Evolutionary conservation across 2,797 vertebrate species (phyloP).

Genomic region (Melopsittacus undulatus): DNA sequence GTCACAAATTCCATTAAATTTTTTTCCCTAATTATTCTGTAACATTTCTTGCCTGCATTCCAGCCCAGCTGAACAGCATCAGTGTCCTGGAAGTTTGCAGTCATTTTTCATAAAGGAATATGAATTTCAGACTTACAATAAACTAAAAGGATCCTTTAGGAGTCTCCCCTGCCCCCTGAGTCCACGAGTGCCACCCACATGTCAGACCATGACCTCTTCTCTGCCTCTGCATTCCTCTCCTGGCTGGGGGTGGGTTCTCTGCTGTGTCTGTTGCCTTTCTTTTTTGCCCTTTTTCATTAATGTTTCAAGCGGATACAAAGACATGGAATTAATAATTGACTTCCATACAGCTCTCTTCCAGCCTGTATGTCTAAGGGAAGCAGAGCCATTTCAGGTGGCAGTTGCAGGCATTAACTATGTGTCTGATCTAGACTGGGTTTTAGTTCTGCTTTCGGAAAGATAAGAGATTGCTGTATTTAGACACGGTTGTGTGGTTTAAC

Average conservation of each 20-base stretch:
- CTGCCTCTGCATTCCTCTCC: slow-evolving; percentile 45
- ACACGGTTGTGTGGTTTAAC: neutral
- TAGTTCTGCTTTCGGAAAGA: neutral
- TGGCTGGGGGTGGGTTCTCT: slow-evolving; percentile 18
- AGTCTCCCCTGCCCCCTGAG: neutral
- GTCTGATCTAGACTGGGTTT: neutral
- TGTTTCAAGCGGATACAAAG: neutral
- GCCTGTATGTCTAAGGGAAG: neutral
- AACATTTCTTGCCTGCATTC: neutral
- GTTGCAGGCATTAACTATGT: neutral
- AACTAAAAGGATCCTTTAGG: slow-evolving; percentile 2
- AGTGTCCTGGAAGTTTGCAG: neutral
- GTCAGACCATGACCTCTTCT: slow-evolving; percentile 19
- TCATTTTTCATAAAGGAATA: slow-evolving; percentile 4
- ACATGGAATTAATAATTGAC: neutral
- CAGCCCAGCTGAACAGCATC: neutral
- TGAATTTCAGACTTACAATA: neutral
- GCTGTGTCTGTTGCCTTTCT: neutral
- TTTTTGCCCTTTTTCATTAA: neutral
- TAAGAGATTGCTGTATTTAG: neutral
- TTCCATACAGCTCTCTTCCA: neutral
- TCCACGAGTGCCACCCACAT: slow-evolving; percentile 20
- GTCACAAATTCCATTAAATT: neutral
- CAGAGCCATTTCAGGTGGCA: neutral
- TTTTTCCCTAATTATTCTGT: neutral